Base-by-base conservation (phyloP, 2,888 invertebrate genomes). In the Dilophus febrilis region DNA sequence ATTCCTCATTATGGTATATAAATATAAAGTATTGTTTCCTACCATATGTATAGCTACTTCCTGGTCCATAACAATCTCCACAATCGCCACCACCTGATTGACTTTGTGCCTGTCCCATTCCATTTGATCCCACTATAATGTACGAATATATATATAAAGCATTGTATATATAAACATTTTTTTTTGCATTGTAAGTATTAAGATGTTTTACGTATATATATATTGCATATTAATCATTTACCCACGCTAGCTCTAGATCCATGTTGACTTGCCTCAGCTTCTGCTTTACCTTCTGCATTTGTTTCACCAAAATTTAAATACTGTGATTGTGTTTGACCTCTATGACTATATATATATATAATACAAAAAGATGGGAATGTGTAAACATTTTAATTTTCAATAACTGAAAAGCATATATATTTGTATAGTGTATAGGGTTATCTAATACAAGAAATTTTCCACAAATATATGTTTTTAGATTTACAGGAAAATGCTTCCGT, bases 81-180 rank as follows among this genome's bases (percentile, higher is more conserved):
- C 81, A 82, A 44, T 68, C 71, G 37, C 74, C 71, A 38, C 75
- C 72, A 43, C 74, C 70, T 37, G 82, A 80, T 61, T 86, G 86
- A 60, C 85, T 85, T 61, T 86, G 86, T 1, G 86, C 86, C 65
- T 85, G 85, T 1, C 86, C 86, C 81, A 86, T 85, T 40, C 86
- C 86, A 53, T 76, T 77, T 45, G 67, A 73, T 35, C 85, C 85
- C 65, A 72, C 85, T 86, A 49, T 17, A 28, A 7, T 28, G 1
- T 19, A 22, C 37, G 22, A 22, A 22, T 6, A 22, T 22, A 22
- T 37, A 36, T 14, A 27, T 16, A 43, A 42, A 35, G n/a, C n/a
- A n/a, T n/a, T 35, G 16, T 36, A 34, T 49, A 33, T 10, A 16
- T 22, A 37, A 34, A 35, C n/a, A 26, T 33, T 43, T 18, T 14